phyloP scores from a whole-genome alignment of 2,888 invertebrate species.

The Epinotia brunnichana region DNA sequence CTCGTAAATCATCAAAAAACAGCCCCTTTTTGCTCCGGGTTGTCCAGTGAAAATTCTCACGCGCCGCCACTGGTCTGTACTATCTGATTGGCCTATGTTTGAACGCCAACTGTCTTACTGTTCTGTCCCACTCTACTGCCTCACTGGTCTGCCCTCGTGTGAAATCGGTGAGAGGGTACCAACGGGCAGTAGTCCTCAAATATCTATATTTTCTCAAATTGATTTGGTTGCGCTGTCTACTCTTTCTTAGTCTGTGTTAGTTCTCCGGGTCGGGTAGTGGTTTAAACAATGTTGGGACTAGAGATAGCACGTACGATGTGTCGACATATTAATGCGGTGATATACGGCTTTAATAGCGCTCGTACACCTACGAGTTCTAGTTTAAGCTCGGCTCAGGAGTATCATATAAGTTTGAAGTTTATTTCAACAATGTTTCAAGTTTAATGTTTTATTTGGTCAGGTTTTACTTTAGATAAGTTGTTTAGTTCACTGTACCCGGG shows the following conservation, averaged over 20 bases:
- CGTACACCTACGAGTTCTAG: slow-evolving; percentile 16
- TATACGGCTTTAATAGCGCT: slow-evolving; percentile 28
- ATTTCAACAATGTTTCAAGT: neutral
- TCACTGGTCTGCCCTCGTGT: no score
- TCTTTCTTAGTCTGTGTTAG: neutral
- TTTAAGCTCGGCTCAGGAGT: neutral
- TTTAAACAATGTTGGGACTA: slow-evolving; percentile 28
- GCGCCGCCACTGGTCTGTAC: no score
- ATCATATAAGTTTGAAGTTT: slow-evolving; percentile 19
- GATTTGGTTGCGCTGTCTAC: neutral
- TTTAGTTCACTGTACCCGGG: no score
- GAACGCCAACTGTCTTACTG: no score
- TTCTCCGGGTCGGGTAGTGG: neutral
- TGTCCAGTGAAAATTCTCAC: no score
- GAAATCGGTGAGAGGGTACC: no score
- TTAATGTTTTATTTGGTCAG: neutral
- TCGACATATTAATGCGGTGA: slow-evolving; percentile 22
- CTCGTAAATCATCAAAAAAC: no score
- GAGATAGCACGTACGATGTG: slow-evolving; percentile 13
- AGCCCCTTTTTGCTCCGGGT: no score
- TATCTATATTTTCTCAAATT: no score
- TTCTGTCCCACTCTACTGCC: no score
- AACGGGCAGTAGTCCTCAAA: no score
- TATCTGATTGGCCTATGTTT: no score
- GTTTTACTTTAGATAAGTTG: neutral